A percentile compares a stretch with the other conserved stretches of the same genome.
Evolutionary conservation across 2,888 invertebrate genomes (phyloP).

Genomic region (Pseudococcus jackbeardsleyi): DNA sequence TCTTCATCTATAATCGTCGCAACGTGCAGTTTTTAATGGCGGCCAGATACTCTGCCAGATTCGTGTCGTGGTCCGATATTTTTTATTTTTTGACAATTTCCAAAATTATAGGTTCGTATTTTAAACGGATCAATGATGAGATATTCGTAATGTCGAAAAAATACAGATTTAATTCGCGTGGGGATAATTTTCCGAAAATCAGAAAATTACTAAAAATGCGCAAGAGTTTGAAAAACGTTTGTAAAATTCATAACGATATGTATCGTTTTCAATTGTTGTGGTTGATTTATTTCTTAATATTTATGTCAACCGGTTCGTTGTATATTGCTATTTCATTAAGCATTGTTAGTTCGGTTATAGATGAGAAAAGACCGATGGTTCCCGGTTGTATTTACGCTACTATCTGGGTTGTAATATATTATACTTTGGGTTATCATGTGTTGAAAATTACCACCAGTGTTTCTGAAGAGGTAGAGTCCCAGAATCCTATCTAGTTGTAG

Average conservation of each 20-base stretch:
- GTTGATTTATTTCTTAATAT: slow-evolving; percentile 5
- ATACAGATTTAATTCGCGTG: not conserved
- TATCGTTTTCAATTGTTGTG: slow-evolving; percentile 8
- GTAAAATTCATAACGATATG: slow-evolving; percentile 32
- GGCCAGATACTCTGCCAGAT: slow-evolving; percentile 21
- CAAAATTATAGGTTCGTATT: slow-evolving; percentile 40
- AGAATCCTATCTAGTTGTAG: not conserved
- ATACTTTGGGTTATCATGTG: not conserved
- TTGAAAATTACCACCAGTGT: not conserved
- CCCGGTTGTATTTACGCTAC: not conserved
- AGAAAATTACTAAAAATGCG: not conserved
- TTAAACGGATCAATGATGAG: slow-evolving; percentile 19
- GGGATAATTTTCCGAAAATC: not conserved
- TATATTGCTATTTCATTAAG: not conserved
- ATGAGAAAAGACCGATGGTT: not conserved
- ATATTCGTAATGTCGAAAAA: not conserved
- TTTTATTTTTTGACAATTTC: slow-evolving; percentile 31
- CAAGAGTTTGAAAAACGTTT: not conserved
- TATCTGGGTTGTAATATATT: not conserved
- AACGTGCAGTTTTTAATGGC: not conserved
- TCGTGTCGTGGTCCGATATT: slow-evolving; percentile 30
- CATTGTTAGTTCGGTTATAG: not conserved
- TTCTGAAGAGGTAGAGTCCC: not conserved
- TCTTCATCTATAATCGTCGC: not conserved
- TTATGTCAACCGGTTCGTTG: not conserved